Percentiles rank a stretch among this genome's conserved stretches.
These are phyloP conservation scores for Characodon lateralis DNA, from an alignment of 2,797 vertebrate species.

Conservation along the genomic window DNA sequence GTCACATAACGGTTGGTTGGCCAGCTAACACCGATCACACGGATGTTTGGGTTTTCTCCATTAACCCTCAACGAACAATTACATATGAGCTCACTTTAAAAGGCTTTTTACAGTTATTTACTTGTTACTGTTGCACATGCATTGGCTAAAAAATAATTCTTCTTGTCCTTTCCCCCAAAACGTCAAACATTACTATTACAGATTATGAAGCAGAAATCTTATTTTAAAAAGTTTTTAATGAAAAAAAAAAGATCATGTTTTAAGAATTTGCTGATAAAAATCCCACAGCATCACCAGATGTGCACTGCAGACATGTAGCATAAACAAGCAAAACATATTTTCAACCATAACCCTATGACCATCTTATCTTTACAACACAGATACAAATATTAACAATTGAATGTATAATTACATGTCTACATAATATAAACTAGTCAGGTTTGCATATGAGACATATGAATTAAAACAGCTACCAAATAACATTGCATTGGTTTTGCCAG, in stretches of 20 bases:
- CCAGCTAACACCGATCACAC: background rate
- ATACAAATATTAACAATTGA: background rate
- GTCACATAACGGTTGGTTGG: background rate
- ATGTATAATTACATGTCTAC: background rate
- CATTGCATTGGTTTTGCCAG: slow-evolving; percentile 55
- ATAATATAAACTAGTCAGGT: background rate
- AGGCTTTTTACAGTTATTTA: background rate
- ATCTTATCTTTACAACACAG: background rate
- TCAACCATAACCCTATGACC: background rate
- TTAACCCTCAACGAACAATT: background rate
- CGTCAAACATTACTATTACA: background rate
- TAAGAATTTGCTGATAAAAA: slow-evolving; percentile 22
- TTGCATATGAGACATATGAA: background rate
- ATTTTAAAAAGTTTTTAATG: slow-evolving; percentile 26
- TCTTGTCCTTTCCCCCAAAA: background rate
- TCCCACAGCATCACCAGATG: slow-evolving; percentile 11
- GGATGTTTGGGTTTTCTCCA: background rate
- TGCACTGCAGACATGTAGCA: background rate
- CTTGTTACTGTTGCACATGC: background rate
- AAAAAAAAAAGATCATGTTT: slow-evolving; percentile 25
- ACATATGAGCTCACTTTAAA: background rate
- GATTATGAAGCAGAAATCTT: background rate
- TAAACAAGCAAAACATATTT: background rate
- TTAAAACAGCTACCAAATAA: slow-evolving; percentile 10
- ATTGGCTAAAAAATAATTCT: too few species aligned